Evolutionary conservation across 2,888 invertebrate genomes (phyloP), one percentile per base, ranked within the genome.

Genomic region (Tinea semifulvella): DNA sequence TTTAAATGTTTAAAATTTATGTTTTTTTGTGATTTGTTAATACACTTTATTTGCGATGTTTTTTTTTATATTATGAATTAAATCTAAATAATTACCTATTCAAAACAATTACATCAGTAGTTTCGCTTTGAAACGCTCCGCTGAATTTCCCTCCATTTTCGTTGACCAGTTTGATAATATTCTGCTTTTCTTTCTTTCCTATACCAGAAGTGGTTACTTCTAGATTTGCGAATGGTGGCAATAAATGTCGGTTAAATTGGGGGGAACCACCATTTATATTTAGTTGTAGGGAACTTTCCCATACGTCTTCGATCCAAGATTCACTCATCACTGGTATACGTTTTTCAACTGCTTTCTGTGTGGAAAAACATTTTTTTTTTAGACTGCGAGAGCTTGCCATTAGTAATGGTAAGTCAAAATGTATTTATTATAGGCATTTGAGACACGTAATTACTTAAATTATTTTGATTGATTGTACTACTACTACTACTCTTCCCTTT

Each of bases 251-350:
- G 11, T 84, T 60, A 58, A 94, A 94, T 44, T 85, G 82, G 0
- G 73, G 49, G 49, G 91, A 88, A 0, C 84, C 75, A 0, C 88
- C 91, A 38, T 74, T 75, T 0, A 91, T 68, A 52, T 85, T 87
- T 43, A 83, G 70, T 0, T 65, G 71, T 35, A 88, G 76, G 44
- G 91, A 90, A 2, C 81, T 76, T 10, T 88, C 75, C 95, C 95
- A 97, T 0, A 95, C 89, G 0, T 85, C 86, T 25, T 88, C 77
- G 0, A 97, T 80, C 96, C 96, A 97, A 11, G 85, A 82, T 6
- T 86, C 83, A 3, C 85, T 83, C 88, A 96, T 90, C 7, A 96
- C 82, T 20, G 89, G 87, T 47, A 90, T 84, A 43, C 85, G 84
- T 53, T 76, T 76, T 56, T 86, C 84, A 18, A 84, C 80, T 11